Conservation (phyloP, 2,113 vertebrate genomes). For the Thermophis baileyi region DNA sequence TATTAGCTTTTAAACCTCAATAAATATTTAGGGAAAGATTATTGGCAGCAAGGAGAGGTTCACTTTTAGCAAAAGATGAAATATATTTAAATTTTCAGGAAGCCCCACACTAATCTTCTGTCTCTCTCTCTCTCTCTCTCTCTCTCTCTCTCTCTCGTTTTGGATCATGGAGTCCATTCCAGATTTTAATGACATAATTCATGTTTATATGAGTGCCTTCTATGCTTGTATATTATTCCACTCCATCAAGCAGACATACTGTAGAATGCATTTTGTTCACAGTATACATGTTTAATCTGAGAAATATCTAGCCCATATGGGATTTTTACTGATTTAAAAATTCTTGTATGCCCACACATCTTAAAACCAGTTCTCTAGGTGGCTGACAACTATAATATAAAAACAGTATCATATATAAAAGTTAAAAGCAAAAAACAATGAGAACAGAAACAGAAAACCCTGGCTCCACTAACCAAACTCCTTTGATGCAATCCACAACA, state of each 20-base stretch:
- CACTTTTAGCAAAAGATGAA: too few relatives aligned
- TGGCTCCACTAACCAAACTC: neutral
- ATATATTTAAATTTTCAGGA: too few relatives aligned
- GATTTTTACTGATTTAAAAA: neutral
- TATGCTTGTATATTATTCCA: neutral
- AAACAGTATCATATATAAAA: neutral
- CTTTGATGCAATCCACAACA: neutral
- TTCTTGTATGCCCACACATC: neutral
- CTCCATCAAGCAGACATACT: neutral
- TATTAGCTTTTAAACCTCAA: too few relatives aligned
- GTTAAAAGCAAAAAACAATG: neutral
- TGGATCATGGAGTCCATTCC: neutral
- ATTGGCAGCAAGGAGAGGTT: too few relatives aligned
- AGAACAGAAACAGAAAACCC: neutral
- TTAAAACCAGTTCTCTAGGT: neutral
- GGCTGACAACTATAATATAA: neutral
- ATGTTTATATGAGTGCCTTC: neutral
- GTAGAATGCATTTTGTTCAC: neutral
- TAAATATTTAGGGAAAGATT: too few relatives aligned
- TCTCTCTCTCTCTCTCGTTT: too few relatives aligned
- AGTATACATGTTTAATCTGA: neutral
- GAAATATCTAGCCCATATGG: neutral
- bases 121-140: accelerated
- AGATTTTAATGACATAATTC: neutral
- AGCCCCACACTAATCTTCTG: too few relatives aligned